These are phyloP conservation scores for Drosophila anceps DNA, from an alignment of 2,888 invertebrate species.

Conservation along the genomic window DNA sequence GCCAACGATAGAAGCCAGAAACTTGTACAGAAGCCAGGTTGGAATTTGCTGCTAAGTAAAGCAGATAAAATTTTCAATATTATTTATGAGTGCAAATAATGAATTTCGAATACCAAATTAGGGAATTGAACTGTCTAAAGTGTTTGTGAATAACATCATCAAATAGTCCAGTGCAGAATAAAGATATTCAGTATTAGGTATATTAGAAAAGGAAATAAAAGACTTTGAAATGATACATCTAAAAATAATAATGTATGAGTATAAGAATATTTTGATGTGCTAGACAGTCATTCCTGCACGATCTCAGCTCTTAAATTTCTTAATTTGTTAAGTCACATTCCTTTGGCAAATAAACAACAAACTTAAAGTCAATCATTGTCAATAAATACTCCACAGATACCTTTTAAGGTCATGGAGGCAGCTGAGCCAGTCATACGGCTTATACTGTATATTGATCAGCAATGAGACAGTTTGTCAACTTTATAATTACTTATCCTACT, in stretches of 20 bases:
- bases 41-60: conserved; percentile 11
- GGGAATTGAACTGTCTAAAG: background rate
- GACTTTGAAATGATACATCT: background rate
- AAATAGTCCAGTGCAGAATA: background rate
- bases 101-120: background rate
- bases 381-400: background rate
- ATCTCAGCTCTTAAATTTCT: background rate
- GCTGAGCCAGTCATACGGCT: background rate
- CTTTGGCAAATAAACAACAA: background rate
- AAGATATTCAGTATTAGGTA: background rate
- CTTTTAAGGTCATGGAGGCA: background rate
- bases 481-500: background rate
- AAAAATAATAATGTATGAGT: too few relatives aligned
- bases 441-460: too few relatives aligned
- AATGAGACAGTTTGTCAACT: background rate
- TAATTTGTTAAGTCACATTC: background rate
- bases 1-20: conserved; percentile 7
- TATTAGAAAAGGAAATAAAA: background rate
- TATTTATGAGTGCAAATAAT: background rate
- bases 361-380: background rate
- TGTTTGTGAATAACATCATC: background rate
- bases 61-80: background rate
- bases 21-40: conserved; percentile 6
- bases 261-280: too few relatives aligned
- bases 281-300: too few relatives aligned